Evolutionary conservation across 2,113 vertebrate species (phyloP), one percentile per base, ranked within the genome.

Genomic region (Elachura formosa): DNA sequence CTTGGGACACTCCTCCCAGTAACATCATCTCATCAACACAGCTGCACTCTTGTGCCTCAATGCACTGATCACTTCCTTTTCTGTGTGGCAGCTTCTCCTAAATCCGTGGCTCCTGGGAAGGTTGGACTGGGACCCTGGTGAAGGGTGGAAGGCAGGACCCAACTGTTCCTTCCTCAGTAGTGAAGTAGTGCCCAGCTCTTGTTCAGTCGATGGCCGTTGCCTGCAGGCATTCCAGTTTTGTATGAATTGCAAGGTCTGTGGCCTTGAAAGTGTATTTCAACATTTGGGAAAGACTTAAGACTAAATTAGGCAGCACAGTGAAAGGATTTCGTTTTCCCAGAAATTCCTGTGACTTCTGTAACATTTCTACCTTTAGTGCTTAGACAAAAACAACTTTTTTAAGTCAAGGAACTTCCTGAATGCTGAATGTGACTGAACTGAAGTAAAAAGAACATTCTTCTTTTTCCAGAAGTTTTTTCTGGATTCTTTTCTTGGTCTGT

Each of bases 311-410:
- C 43, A 55, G 51, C 66, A 18, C 0, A 1, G 34, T 84, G 69
- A 91, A 87, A 93, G 20, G 62, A 79, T 84, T 95, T 87, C 3
- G 15, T 80, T 93, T 95, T 84, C 69, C 75, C 63, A 87, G 92
- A 93, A 79, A 73, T 89, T 76, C 34, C n/a, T 90, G 67, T 89
- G 68, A 91, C 78, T 92, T 75, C 84, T 94, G 41, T 86, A 95
- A 85, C 74, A 68, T 84, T 55, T 66, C 24, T 94, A 56, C 87
- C 75, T 92, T 89, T 80, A 72, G 36, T 61, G 54, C 73, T 71
- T 64, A 68, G 64, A 81, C 36, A 90, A 92, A 97, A 96, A 88
- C 93, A 94, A 62, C 31, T 89, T 93, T 89, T 79, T 59, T 11
- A 82, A 96, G 69, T 66, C 92, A 74, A 93, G 78, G 41, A 89